These are phyloP conservation scores for Circus cinereus DNA, from an alignment of 2,797 vertebrate species.

Conservation along the genomic window DNA sequence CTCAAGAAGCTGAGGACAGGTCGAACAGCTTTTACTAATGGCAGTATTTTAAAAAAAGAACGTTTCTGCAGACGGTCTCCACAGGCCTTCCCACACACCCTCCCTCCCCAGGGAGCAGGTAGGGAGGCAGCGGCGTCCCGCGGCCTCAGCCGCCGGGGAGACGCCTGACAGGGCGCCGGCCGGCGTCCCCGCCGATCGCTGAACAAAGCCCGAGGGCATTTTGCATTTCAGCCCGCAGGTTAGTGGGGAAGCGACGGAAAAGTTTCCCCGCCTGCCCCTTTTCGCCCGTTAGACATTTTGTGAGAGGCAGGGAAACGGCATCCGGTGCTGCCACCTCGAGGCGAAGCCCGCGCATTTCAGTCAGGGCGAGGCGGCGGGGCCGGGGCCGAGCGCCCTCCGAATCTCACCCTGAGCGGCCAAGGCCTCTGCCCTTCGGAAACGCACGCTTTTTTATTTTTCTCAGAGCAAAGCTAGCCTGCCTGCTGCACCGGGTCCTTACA, in stretches of 20 bases:
- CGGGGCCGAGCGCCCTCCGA: background rate
- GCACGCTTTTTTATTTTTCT: fast-evolving
- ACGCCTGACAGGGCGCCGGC: background rate
- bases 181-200: background rate
- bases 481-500: background rate
- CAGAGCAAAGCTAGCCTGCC: background rate
- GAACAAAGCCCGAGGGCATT: background rate
- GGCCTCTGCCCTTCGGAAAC: background rate
- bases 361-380: background rate
- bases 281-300: background rate
- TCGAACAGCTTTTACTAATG: background rate
- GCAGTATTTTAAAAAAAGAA: background rate
- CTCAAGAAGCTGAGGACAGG: background rate
- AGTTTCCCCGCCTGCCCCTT: constrained; percentile 19
- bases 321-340: constrained; percentile 80
- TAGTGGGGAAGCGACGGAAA: background rate
- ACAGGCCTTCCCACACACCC: fast-evolving
- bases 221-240: background rate
- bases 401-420: fast-evolving
- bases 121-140: background rate
- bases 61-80: background rate
- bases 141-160: background rate
- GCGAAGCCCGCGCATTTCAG: constrained; percentile 27
- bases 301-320: constrained; percentile 48
- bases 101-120: too few species aligned